phyloP scores from a whole-genome alignment of 2,888 invertebrate genomes.

The Peribatodes rhomboidaria region DNA sequence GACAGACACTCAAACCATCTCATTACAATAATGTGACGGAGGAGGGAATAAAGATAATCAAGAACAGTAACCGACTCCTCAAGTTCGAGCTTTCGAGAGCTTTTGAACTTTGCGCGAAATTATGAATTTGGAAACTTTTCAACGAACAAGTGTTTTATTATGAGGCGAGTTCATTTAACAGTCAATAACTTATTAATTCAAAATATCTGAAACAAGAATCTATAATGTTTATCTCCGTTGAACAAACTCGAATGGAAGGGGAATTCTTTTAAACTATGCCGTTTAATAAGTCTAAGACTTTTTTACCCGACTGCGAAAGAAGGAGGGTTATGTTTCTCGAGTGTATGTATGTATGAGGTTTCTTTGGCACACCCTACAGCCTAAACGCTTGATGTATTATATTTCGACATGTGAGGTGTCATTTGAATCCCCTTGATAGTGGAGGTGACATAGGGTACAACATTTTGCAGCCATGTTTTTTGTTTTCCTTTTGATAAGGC shows the following conservation, averaged over 20 bases:
- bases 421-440: too few relatives aligned
- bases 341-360: too few relatives aligned
- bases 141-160: neutral
- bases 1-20: neutral
- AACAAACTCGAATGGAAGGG: neutral
- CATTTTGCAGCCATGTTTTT: too few relatives aligned
- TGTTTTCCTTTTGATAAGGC: neutral
- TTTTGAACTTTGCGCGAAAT: neutral
- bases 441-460: too few relatives aligned
- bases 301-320: too few relatives aligned
- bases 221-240: neutral
- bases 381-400: too few relatives aligned
- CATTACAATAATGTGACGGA: neutral
- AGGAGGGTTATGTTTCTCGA: too few relatives aligned
- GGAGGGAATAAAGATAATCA: slow-evolving; percentile 4
- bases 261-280: neutral
- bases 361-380: too few relatives aligned
- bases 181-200: neutral
- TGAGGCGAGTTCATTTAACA: neutral
- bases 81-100: neutral
- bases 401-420: too few relatives aligned
- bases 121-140: slow-evolving; percentile 1
- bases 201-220: neutral
- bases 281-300: neutral
- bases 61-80: neutral